Evolutionary conservation across 2,888 invertebrate genomes (phyloP), one percentile per base, ranked within the genome.

Genomic region (Microchrysa polita): DNA sequence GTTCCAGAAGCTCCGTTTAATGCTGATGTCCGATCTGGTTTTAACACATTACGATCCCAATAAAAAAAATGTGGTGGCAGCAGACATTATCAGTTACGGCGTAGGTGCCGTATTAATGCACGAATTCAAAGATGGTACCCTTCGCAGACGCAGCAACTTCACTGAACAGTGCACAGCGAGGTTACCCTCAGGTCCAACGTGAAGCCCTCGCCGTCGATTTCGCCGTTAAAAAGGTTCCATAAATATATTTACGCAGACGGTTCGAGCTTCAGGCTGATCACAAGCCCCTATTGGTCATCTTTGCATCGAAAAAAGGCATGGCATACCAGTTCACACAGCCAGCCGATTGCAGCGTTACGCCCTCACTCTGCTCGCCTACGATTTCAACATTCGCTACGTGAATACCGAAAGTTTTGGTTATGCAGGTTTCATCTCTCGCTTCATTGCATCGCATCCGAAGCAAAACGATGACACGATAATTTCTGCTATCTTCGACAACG

Each of bases 181-280:
- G 78, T 40, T 82, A 82, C 76, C 76, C 79, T 20, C 80, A 81
- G 77, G 77, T 80, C 14, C 79, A 82, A 67, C 77, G 79, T 75
- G 81, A 82, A 76, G 81, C 79, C 16, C 75, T 81, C 20, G 77
- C 78, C 34, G 75, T 81, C 16, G 76, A 78, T 16, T 82, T 78
- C 74, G 80, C 78, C 10, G 77, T 80, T 10, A 79, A 78, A 67
- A 78, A 78, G n/a, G 74, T 82, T 81, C 75, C 78, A 81, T 73
- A 72, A 78, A 42, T 82, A 79, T 74, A 73, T 81, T 12, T 80
- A 77, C 77, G 81, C 18, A 72, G 78, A 23, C 74, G 77, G 20
- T 82, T 82, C 76, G 77, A 74, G 9, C 75, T 82, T 9, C 69
- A 79, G 16, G 81, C 81, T 4, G 67, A 73, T 52, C 73, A 65